Conservation (phyloP, 2,888 invertebrate genomes). For the Hemistola chrysoprasaria region DNA sequence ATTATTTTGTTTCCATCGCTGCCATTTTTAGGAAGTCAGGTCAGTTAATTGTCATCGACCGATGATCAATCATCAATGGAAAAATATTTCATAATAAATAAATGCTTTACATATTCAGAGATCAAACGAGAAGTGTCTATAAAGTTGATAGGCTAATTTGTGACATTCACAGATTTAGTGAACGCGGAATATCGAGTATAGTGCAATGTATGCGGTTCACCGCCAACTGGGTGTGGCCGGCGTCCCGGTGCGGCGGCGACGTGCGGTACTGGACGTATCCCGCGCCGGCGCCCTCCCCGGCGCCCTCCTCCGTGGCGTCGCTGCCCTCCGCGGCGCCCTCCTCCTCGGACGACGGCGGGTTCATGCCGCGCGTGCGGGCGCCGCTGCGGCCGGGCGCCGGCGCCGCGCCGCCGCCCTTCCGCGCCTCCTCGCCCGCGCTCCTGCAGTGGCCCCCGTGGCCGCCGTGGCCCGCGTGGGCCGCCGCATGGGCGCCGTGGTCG, state of each 20-base stretch:
- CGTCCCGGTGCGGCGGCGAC: slow-evolving; percentile 83
- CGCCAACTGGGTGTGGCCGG: slow-evolving; percentile 89
- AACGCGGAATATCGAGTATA: slow-evolving; percentile 97
- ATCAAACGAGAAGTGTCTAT: slow-evolving; percentile 11
- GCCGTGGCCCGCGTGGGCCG: slow-evolving; percentile 85
- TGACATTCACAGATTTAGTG: slow-evolving; percentile 87
- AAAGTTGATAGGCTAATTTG: slow-evolving; percentile 25
- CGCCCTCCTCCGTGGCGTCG: slow-evolving; percentile 54
- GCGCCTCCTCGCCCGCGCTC: slow-evolving; percentile 67
- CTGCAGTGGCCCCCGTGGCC: slow-evolving; percentile 80
- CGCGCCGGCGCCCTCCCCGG: slow-evolving; percentile 43
- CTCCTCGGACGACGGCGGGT: slow-evolving; percentile 93
- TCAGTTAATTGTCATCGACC: slow-evolving; percentile 41
- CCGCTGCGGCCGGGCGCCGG: slow-evolving; percentile 85
- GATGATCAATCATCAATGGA: too few species aligned
- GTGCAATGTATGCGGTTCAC: slow-evolving; percentile 83
- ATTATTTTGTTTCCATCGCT: slow-evolving; percentile 33
- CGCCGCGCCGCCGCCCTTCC: slow-evolving; percentile 70
- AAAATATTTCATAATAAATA: too few species aligned
- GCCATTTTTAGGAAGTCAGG: slow-evolving; percentile 68
- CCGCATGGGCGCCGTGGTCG: slow-evolving; percentile 86
- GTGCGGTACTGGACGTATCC: slow-evolving; percentile 49
- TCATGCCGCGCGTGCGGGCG: slow-evolving; percentile 83
- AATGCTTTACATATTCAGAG: background rate
- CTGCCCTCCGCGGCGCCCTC: slow-evolving; percentile 67